Conservation (phyloP, 1,140 invertebrate genomes). For the Meloidogyne chitwoodi region DNA sequence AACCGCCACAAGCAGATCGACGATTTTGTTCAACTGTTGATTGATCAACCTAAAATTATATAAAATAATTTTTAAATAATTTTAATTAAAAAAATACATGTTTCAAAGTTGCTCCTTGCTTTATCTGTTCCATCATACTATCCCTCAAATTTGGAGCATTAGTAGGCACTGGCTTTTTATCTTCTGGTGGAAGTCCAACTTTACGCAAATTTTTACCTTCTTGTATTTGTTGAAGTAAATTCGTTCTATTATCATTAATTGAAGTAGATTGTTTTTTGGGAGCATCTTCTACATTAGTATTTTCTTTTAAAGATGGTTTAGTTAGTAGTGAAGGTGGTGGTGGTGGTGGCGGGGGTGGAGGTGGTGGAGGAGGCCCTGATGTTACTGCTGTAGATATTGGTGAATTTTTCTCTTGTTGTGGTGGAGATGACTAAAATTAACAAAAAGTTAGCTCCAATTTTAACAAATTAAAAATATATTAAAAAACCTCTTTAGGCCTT, state of each 20-base stretch:
- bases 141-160: constrained; percentile 32
- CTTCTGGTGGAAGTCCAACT: constrained; percentile 21
- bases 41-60: constrained; percentile 37
- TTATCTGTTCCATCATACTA: constrained; percentile 34
- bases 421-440: background rate
- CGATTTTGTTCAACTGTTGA: constrained; percentile 30
- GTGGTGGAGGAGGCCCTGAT: background rate
- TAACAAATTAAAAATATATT: background rate
- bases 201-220: constrained; percentile 31
- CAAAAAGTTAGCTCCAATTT: background rate
- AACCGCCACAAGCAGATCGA: constrained; percentile 16
- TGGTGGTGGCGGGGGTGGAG: constrained; percentile 2
- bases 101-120: constrained; percentile 22
- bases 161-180: constrained; percentile 15
- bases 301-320: background rate
- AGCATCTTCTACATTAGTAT: background rate
- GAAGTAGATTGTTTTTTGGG: background rate
- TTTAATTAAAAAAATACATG: constrained; percentile 28
- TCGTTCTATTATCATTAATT: background rate
- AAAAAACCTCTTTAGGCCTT: constrained; percentile 4
- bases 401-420: background rate
- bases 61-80: too few species aligned
- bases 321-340: constrained; percentile 1
- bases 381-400: background rate
- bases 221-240: constrained; percentile 39